Evolutionary conservation across 2,888 invertebrate species (phyloP).

Genomic region (Cremastobaeus sp.): DNA sequence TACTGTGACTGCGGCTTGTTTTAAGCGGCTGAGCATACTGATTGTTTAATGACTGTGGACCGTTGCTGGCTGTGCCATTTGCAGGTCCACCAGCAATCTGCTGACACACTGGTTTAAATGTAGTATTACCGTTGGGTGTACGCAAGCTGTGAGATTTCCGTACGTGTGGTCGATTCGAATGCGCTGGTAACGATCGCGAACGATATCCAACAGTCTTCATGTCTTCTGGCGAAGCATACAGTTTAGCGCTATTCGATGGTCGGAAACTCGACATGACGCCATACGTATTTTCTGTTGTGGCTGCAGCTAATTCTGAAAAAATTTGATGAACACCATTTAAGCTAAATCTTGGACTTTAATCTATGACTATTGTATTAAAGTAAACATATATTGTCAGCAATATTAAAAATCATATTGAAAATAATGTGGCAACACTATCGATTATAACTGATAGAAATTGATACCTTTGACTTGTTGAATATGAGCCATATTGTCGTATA

Average conservation of each 20-base stretch:
- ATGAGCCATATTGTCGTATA: conserved; percentile 77
- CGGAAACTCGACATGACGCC: conserved; percentile 92
- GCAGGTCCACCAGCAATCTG: conserved; percentile 60
- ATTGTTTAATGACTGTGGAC: conserved; percentile 71
- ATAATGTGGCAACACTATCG: too few species aligned
- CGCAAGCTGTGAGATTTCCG: conserved; percentile 83
- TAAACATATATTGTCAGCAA: too few species aligned
- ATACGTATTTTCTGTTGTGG: conserved; percentile 77
- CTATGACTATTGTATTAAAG: too few species aligned
- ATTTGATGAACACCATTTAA: too few species aligned
- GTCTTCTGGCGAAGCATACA: conserved; percentile 94
- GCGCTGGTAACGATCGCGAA: conserved; percentile 80
- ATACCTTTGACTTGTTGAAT: conserved; percentile 79
- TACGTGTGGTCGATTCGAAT: conserved; percentile 81
- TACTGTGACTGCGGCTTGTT: conserved; percentile 77
- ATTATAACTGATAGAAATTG: too few species aligned
- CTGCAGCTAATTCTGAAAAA: conserved; percentile 76
- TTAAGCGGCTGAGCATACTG: conserved; percentile 82
- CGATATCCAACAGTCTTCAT: conserved; percentile 86
- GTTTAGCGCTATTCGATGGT: conserved; percentile 89
- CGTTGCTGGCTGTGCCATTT: conserved; percentile 63
- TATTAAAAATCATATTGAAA: too few species aligned
- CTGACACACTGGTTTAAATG: conserved; percentile 76
- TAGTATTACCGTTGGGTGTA: conserved; percentile 77
- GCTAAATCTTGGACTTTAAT: too few species aligned